These are phyloP conservation scores for Stichopus horrens DNA, from an alignment of 53 echinoderm and acorn worm species.

Conservation along the genomic window DNA sequence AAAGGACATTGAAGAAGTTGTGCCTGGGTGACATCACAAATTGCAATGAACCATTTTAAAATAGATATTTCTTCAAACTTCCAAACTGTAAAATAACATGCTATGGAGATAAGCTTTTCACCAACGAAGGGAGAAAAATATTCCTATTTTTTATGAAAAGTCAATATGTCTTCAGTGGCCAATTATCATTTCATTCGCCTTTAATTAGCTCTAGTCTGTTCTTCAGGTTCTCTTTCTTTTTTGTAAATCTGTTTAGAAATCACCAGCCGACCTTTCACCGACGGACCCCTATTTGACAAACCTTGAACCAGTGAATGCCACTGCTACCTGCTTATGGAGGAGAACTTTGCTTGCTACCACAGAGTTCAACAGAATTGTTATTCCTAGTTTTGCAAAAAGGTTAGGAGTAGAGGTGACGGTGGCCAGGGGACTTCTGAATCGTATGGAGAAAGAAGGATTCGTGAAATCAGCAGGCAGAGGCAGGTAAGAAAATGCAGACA, in stretches of 20 bases:
- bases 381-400: constrained; percentile 66
- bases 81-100: too few relatives aligned
- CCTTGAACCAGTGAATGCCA: constrained; percentile 60
- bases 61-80: too few relatives aligned
- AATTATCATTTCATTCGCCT: too few relatives aligned
- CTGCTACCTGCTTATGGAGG: constrained; percentile 86
- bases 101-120: too few relatives aligned
- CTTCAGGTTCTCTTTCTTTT: neutral
- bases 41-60: too few relatives aligned
- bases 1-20: too few relatives aligned
- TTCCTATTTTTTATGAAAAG: too few relatives aligned
- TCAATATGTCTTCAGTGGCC: too few relatives aligned
- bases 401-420: constrained; percentile 80
- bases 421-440: constrained; percentile 73
- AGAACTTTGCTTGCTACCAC: constrained; percentile 67
- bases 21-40: too few relatives aligned
- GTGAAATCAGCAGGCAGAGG: constrained; percentile 65
- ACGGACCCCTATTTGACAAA: constrained; percentile 76
- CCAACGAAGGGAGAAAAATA: too few relatives aligned
- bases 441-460: constrained; percentile 82
- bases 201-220: too few relatives aligned
- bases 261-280: constrained; percentile 13
- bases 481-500: constrained; percentile 48
- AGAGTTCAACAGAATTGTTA: constrained; percentile 67
- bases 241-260: neutral